Conservation (phyloP, 2,888 invertebrate genomes). For the Drosophila fulvimacula region DNA sequence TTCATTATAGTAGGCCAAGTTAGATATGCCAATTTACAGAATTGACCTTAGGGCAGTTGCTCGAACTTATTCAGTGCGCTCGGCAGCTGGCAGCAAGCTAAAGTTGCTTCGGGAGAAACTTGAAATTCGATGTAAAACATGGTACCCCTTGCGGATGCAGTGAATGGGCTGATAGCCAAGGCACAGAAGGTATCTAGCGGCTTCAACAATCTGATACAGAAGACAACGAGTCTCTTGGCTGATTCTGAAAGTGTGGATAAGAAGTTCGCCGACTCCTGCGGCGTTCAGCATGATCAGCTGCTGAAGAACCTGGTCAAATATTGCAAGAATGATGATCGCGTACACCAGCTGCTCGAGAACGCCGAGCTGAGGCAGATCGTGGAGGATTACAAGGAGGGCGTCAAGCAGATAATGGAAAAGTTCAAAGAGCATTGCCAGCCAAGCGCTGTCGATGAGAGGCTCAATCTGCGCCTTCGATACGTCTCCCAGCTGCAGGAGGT, state of each 20-base stretch:
- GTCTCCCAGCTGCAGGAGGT: slow-evolving; percentile 32
- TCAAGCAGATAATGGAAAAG: slow-evolving; percentile 47
- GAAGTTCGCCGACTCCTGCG: slow-evolving; percentile 31
- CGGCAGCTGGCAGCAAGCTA: not conserved
- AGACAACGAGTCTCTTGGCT: slow-evolving; percentile 37
- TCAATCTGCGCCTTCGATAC: slow-evolving; percentile 40
- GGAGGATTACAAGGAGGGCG: slow-evolving; percentile 42
- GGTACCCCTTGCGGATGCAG: not conserved
- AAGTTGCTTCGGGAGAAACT: slow-evolving; percentile 13
- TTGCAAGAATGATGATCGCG: slow-evolving; percentile 34
- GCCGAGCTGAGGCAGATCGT: slow-evolving; percentile 51
- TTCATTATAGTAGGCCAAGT: slow-evolving; percentile 1
- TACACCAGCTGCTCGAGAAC: slow-evolving; percentile 50
- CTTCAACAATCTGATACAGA: slow-evolving; percentile 35
- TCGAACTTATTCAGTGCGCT: not conserved
- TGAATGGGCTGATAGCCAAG: slow-evolving; percentile 20
- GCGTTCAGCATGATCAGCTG: slow-evolving; percentile 46
- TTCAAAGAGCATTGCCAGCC: slow-evolving; percentile 40
- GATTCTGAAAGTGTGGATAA: slow-evolving; percentile 41
- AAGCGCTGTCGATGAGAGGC: slow-evolving; percentile 24
- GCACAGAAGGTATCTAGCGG: slow-evolving; percentile 28
- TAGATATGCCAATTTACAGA: not conserved
- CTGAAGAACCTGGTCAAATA: slow-evolving; percentile 53
- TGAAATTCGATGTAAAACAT: slow-evolving; percentile 36
- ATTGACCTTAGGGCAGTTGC: not conserved